Evolutionary conservation across 1,140 invertebrate genomes (phyloP), one percentile per base, ranked within the genome.

Genomic region (Drosophila carrolli): DNA sequence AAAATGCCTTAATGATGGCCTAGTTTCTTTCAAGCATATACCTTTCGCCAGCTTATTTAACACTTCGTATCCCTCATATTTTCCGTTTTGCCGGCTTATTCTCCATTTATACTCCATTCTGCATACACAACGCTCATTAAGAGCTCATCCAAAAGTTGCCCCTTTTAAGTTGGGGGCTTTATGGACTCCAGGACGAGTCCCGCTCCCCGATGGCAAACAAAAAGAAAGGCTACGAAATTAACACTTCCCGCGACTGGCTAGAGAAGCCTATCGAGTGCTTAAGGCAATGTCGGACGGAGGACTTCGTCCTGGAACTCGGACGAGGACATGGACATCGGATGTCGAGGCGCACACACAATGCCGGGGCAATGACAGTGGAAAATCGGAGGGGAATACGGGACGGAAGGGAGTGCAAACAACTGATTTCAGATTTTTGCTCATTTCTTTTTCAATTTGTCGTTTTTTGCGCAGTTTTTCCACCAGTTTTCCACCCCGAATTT

Each of bases 391-490:
- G 29, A 29, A 53, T 13, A 14, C 7, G 7, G 47, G 43, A 2
- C 14, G 11, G 10, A 14, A 2, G 16, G 50, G 47, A 54, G 75
- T 58, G 79, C 84, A 88, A 88, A 89, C 84, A 88, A 83, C 84
- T 80, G 79, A 88, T 82, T 88, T 82, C 76, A 62, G 59, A 76
- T 56, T 72, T 84, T 89, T 77, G 80, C 75, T 89, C 80, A 79
- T 86, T 89, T 82, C 83, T 71, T 88, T 88, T 88, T 84, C 83
- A 83, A 89, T 83, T 88, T 81, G 75, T 88, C 67, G 72, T 83
- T 86, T 88, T 79, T 88, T 86, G 75, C 82, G 79, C 82, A 83
- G 82, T 78, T 75, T 57, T 55, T 60, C 55, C 55, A 16, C 14
- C 61, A 38, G 48, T 59, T 72, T 59, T 53, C n/a, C 47, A 43